Evolutionary conservation across 2,797 vertebrate genomes (phyloP).

Genomic region (Peromyscus eremicus): DNA sequence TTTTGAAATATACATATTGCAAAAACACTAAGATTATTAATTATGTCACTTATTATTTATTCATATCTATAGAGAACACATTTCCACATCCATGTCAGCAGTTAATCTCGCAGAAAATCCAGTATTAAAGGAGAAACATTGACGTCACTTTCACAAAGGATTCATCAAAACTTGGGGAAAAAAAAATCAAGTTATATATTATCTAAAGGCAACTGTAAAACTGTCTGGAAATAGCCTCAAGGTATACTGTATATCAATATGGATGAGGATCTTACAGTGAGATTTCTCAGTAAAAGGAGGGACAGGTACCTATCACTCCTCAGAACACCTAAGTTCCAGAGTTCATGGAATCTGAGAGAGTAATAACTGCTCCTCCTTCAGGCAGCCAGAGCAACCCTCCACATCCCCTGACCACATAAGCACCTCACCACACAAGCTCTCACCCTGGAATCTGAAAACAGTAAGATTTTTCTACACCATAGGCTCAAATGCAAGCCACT

Average conservation of each 20-base stretch:
- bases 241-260: background rate
- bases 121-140: slow-evolving; percentile 11
- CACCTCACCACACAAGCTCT: background rate
- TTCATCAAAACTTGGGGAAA: slow-evolving; percentile 23
- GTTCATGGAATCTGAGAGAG: background rate
- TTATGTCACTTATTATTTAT: slow-evolving; percentile 53
- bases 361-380: background rate
- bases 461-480: background rate
- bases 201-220: background rate
- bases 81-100: slow-evolving; percentile 7
- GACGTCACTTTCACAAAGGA: background rate
- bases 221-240: background rate
- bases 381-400: background rate
- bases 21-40: slow-evolving; percentile 36
- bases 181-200: background rate
- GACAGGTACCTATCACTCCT: background rate
- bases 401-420: background rate
- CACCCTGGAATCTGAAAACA: background rate
- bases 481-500: slow-evolving; percentile 16
- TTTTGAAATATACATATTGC: slow-evolving; percentile 1
- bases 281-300: background rate
- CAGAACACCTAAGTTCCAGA: background rate
- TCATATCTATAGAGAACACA: background rate
- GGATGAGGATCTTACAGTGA: background rate
- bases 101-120: slow-evolving; percentile 28